Evolutionary conservation across 2,113 vertebrate genomes (phyloP).

Genomic region (Gavia stellata): DNA sequence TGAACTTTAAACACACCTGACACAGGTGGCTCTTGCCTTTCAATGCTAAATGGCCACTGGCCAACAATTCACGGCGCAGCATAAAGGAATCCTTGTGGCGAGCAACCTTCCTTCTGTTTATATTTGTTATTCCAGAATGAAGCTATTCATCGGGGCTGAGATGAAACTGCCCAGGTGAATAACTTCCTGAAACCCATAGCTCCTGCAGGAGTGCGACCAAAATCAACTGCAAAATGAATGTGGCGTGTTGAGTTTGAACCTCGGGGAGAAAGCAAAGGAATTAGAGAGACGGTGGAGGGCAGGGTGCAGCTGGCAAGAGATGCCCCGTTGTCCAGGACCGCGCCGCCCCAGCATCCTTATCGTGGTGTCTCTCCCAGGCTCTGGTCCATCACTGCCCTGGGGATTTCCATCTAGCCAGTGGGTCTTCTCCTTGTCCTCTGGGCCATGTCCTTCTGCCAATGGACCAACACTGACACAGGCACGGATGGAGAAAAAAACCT

Average conservation of each 20-base stretch:
- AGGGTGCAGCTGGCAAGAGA: neutral
- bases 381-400: neutral
- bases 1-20: conserved; percentile 73
- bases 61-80: conserved; percentile 36
- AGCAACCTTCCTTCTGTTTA: conserved; percentile 38
- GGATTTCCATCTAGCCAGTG: neutral
- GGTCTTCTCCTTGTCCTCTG: neutral
- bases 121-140: conserved; percentile 45
- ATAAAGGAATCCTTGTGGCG: conserved; percentile 58
- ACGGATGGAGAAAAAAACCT: neutral
- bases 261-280: neutral
- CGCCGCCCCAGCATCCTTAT: neutral
- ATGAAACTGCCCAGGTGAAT: conserved; percentile 29
- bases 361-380: rapidly evolving
- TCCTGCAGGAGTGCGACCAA: neutral
- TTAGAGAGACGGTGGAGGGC: neutral
- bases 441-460: neutral
- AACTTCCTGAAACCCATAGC: neutral
- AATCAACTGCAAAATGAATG: neutral
- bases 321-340: neutral
- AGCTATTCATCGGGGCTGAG: neutral
- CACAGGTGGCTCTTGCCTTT: conserved; percentile 59
- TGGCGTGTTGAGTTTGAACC: neutral
- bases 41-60: conserved; percentile 53
- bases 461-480: neutral